A percentile compares a stretch with the other conserved stretches of the same genome.
Conservation (phyloP, 2,113 vertebrate genomes). For the Brachyhypopomus gauderio region DNA sequence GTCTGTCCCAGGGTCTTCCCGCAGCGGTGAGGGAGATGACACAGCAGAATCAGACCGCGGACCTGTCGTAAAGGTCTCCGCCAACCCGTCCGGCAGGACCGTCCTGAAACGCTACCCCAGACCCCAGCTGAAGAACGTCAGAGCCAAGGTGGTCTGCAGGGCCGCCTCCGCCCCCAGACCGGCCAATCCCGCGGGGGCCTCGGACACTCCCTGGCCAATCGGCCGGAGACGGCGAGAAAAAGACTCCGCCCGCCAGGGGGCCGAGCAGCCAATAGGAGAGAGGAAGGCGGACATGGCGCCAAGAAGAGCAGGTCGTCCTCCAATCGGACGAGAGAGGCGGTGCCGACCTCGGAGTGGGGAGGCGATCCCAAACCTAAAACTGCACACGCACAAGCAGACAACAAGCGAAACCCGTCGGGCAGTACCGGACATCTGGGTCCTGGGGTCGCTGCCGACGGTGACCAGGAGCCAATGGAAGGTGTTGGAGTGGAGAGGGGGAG, state of each 20-base stretch:
- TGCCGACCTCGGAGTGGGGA: conserved; percentile 26
- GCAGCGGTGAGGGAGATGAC: not conserved
- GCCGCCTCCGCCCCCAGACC: conserved; percentile 13
- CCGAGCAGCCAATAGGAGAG: conserved; percentile 44
- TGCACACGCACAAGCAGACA: not conserved
- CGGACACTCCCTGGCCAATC: not conserved
- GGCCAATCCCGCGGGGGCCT: not conserved
- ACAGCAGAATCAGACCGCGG: not conserved
- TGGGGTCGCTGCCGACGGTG: not conserved
- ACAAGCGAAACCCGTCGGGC: not conserved
- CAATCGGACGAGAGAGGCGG: conserved; percentile 48
- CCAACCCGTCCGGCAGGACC: conserved; percentile 22
- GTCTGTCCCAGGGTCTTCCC: not conserved
- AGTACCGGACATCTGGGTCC: not conserved
- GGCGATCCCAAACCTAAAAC: conserved; percentile 21
- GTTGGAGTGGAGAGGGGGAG: not conserved
- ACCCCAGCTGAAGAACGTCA: conserved; percentile 56
- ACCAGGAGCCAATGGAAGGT: not conserved
- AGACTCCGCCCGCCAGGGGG: not conserved
- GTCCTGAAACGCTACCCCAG: conserved; percentile 50
- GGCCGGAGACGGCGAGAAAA: conserved; percentile 43
- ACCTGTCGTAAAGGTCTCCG: not conserved
- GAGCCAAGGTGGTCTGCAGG: conserved; percentile 60
- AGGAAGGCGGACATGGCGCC: conserved; percentile 24
- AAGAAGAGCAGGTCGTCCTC: conserved; percentile 50